Base-by-base conservation (phyloP, 2,113 vertebrate genomes). In the Sakesphorus luctuosus region DNA sequence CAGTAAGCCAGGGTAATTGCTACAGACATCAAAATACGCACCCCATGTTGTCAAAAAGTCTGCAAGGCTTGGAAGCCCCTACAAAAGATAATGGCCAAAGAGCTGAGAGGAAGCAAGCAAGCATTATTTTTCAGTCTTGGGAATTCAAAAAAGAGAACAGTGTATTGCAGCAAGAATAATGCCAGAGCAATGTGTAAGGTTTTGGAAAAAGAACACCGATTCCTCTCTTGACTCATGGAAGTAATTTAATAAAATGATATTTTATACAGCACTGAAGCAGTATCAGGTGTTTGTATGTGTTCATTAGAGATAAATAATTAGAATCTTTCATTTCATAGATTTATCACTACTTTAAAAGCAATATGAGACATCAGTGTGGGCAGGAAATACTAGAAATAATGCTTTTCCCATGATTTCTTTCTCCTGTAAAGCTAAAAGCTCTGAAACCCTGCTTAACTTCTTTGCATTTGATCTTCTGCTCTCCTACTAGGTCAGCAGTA, bases 401-500 rank as follows among this genome's bases (percentile, higher is more conserved):
- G 13, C 2, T 46, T 91, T 71, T 53, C 50, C 62, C 28, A 65
- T 31, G 20, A n/a, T 73, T 63, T 47, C 13, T 90, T 63, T 33
- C 11, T 47, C 38, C 52, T 1, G 2, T 20, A 8, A 40, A 73
- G 4, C 4, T 50, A 10, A 28, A 85, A 82, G 26, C 26, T 52
- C 23, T 5, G 35, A 76, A 68, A 40, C 15, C 23, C 82, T 33
- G 11, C 3, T 33, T 23, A 18, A 87, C 52, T 85, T 43, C 7
- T 33, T 53, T 58, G 18, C 47, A 26, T 1, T 81, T 65, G 9
- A 50, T 12, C 35, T 62, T 31, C 31, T 72, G 24, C 56, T 53
- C 2, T 0, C 50, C 67, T 46, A 4, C 66, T 49, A 11, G 3
- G 3, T 8, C 46, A 77, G 69, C 36, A 84, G 53, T 0, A 1